phyloP scores from a whole-genome alignment of 2,797 vertebrate species.

The Momotus momota region DNA sequence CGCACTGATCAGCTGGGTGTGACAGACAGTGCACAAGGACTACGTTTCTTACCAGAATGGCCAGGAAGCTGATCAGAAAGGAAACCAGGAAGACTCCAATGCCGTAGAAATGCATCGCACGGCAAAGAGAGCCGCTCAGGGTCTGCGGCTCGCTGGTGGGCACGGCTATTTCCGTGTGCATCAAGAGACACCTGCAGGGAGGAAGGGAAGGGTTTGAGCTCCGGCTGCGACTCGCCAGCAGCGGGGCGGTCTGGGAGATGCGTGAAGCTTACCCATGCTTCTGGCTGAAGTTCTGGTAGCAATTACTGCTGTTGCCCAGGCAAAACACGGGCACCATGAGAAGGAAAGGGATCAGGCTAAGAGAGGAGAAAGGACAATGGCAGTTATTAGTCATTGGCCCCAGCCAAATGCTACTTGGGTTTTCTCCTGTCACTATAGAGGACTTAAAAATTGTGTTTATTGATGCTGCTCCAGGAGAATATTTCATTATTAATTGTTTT shows the following conservation, averaged over 20 bases:
- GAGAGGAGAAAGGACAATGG: background rate
- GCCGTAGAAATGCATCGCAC: slow-evolving; percentile 79
- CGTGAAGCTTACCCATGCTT: slow-evolving; percentile 83
- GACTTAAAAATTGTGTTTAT: background rate
- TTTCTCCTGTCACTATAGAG: background rate
- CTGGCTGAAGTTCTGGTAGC: slow-evolving; percentile 86
- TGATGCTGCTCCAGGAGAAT: background rate
- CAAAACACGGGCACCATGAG: slow-evolving; percentile 86
- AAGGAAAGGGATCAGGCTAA: slow-evolving; percentile 84
- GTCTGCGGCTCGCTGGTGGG: background rate
- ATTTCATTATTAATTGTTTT: background rate
- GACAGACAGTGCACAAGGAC: accelerated
- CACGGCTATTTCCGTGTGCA: slow-evolving; percentile 80
- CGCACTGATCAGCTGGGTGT: background rate
- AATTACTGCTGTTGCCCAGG: slow-evolving; percentile 81
- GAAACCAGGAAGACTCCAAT: slow-evolving; percentile 81
- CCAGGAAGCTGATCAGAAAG: slow-evolving; percentile 84
- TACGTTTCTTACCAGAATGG: slow-evolving; percentile 81
- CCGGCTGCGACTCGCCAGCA: background rate
- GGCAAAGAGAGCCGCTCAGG: slow-evolving; percentile 72
- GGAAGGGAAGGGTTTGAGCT: slow-evolving; percentile 60
- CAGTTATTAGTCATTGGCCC: background rate
- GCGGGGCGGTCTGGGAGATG: background rate
- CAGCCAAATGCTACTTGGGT: background rate
- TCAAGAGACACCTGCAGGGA: slow-evolving; percentile 86